Evolutionary conservation across 2,888 invertebrate species (phyloP), one percentile per base, ranked within the genome.

Genomic region (Phytoseiulus persimilis): DNA sequence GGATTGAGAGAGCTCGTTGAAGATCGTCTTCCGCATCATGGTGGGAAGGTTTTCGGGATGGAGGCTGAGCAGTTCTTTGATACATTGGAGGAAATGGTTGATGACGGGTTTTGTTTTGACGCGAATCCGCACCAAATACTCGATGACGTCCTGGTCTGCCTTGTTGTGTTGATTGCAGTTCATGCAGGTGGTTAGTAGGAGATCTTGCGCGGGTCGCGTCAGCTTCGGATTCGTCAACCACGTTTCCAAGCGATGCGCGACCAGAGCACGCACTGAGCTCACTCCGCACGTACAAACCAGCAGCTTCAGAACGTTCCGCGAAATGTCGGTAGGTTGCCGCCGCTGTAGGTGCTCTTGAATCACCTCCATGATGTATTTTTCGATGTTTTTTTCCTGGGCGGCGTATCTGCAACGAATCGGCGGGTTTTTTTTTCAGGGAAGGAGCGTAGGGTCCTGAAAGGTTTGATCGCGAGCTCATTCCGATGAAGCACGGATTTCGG

Each of bases 221-320:
- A 98, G 93, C 94, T 93, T 99, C 90, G 98, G 97, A 92, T 98
- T 98, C 93, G 98, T 97, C 90, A 98, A 94, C 98, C 98, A 98
- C 91, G 96, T 95, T 93, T 98, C 98, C 32, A 98, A 94, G 0
- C 96, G 95, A 0, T 95, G 95, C 0, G 96, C 95, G 0, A 96
- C 95, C 90, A 96, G 94, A 92, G 95, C 94, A 32, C 97, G 94
- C 91, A 97, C 95, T 93, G 98, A 97, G 0, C 95, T 95, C 90
- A 97, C 95, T 0, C 98, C 98, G 91, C 96, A 95, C 0, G 97
- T 95, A 0, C 95, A 95, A 0, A 96, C 95, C 65, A 98, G 93
- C 90, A 98, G 94, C 91, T 96, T 95, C 0, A 98, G 94, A 91
- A 98, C 96, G 91, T 97, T 97, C 90, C 97, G 95, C 0, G 96